Base-by-base conservation (phyloP, 2,113 vertebrate species). In the Crotalus tigris region DNA sequence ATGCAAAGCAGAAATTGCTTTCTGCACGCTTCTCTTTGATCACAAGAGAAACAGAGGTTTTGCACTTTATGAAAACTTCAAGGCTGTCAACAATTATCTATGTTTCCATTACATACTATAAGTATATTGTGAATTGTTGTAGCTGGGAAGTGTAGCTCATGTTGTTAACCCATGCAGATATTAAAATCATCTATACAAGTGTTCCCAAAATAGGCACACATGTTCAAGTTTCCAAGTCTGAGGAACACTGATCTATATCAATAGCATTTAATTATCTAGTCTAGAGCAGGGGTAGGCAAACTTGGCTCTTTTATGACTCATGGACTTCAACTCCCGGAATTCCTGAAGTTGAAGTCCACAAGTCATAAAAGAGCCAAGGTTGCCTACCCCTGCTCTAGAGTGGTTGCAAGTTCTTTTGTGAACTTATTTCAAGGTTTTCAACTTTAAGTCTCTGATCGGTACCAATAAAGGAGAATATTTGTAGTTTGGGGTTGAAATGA, bases 1-100 rank as follows among this genome's bases (percentile, higher is more conserved):
- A 95, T 88, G 89, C 95, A 94, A 95, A 59, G 92, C 90, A 24
- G 21, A 94, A 89, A 89, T 26, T 61, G 3, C 21, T 49, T 94
- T 93, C 21, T 87, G 75, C 13, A 10, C 81, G 44, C 89, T 94
- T 94, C 75, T 91, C 54, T 94, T 94, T 0, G 10, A 88, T 85
- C 26, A 88, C 59, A 51, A 21, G 91, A 87, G 29, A 92, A 93
- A 95, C 81, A 93, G 15, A 8, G 12, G 0, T 87, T 54, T 87
- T 90, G 57, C 94, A 95, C 93, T 10, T 6, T 0, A 49, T 92
- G 53, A 93, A 59, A 10, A n/a, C 93, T 81, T 81, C 75, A 44
- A 21, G 75, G 75, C 33, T 81, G 33, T 21, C 75, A 81, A 81
- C 17, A 81, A 44, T 44, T 44, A 81, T 81, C 75, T 33, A 44